phyloP scores from a whole-genome alignment of 2,888 invertebrate genomes.

The Cloeon dipterum region DNA sequence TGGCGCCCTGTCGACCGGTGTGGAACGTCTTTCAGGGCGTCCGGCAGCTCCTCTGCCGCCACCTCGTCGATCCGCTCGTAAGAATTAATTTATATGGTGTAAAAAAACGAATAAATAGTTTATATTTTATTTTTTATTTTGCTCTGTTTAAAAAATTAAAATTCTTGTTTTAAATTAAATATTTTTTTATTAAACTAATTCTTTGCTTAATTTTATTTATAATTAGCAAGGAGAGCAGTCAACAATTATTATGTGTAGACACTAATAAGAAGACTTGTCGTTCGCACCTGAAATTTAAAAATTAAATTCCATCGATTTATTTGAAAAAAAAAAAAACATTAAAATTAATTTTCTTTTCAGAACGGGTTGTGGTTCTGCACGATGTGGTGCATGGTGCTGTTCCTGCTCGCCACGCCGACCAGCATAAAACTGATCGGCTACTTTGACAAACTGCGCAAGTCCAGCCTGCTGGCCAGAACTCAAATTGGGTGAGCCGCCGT shows the following conservation, averaged over 20 bases:
- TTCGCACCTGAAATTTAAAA: neutral
- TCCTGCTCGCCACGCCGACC: constrained; percentile 33
- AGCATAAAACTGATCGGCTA: constrained; percentile 16
- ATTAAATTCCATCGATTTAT: neutral
- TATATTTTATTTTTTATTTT: neutral
- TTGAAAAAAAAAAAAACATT: neutral
- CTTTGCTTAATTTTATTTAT: too few relatives aligned
- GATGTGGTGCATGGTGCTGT: constrained; percentile 26
- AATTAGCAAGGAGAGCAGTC: too few relatives aligned
- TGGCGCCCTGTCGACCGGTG: constrained; percentile 46
- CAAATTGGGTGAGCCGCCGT: too few relatives aligned
- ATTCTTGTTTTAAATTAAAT: too few relatives aligned
- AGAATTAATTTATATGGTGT: constrained; percentile 8
- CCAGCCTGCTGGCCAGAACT: too few relatives aligned
- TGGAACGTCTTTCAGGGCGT: constrained; percentile 43
- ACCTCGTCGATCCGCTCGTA: constrained; percentile 41
- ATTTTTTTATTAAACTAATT: neutral
- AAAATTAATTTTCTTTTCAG: constrained; percentile 19
- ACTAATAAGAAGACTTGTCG: neutral
- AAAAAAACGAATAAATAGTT: neutral
- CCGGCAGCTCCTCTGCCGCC: constrained; percentile 33
- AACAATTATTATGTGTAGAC: neutral
- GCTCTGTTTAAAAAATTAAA: neutral
- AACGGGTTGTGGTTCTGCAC: constrained; percentile 49
- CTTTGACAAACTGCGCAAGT: constrained; percentile 12